These are phyloP conservation scores for Blastobasis lacticolella DNA, from an alignment of 2,888 invertebrate genomes.

Conservation along the genomic window DNA sequence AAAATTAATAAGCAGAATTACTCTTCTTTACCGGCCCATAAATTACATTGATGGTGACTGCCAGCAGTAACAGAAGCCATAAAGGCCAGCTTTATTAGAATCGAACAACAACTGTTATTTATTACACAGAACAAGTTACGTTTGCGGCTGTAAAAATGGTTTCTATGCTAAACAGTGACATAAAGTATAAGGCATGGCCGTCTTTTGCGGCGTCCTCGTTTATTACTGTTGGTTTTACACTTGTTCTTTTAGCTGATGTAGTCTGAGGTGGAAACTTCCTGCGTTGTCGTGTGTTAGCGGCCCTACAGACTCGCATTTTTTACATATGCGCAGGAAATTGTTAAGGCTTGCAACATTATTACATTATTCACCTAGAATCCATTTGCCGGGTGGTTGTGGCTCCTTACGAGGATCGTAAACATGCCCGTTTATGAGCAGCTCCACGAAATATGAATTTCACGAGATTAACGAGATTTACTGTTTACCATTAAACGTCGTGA, in stretches of 20 bases:
- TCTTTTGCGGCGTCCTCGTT: no score
- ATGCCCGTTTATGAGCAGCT: constrained; percentile 6
- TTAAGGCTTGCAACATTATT: no score
- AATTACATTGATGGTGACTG: constrained; percentile 62
- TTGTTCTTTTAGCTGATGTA: no score
- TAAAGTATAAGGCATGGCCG: no score
- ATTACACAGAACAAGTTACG: constrained; percentile 8
- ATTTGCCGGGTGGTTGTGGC: not conserved
- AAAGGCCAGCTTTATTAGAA: constrained; percentile 54
- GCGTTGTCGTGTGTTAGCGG: no score
- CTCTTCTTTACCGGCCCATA: constrained; percentile 60
- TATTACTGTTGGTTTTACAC: no score
- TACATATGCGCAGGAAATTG: no score
- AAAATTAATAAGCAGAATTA: constrained; percentile 68
- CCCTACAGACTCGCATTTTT: no score
- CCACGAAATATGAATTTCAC: constrained; percentile 13
- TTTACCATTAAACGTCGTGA: constrained; percentile 18
- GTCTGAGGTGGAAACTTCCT: no score
- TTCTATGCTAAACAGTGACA: not conserved
- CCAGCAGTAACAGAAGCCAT: constrained; percentile 51
- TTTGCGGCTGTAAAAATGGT: constrained; percentile 1
- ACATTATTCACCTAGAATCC: not conserved
- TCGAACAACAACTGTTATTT: constrained; percentile 43
- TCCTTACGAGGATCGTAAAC: not conserved
- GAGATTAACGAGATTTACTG: constrained; percentile 14